Evolutionary conservation across 2,113 vertebrate genomes (phyloP), one percentile per base, ranked within the genome.

Genomic region (Dasyornis broadbenti): DNA sequence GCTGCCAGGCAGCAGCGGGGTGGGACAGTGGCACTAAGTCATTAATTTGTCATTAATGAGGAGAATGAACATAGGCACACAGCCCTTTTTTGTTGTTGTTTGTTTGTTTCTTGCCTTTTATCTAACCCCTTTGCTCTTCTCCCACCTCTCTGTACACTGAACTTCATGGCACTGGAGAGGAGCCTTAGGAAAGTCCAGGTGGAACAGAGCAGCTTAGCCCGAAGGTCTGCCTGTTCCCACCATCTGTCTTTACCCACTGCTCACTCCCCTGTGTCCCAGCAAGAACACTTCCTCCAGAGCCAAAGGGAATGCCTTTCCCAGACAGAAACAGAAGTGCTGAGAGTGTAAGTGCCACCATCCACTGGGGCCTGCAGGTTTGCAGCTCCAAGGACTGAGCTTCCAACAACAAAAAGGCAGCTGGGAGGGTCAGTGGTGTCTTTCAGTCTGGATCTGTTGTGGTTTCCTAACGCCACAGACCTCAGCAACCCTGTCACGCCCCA

Each of bases 201-300:
- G 50, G 66, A 91, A 45, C 28, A 72, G 22, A 22, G 33, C 57
- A 85, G 44, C 76, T 82, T 56, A 84, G 81, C 87, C 54, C 18
- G 6, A 65, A 89, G 73, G 57, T 76, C 16, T 92, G 53, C 42
- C 40, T 44, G 65, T 79, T 82, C 70, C 31, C 57, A 54, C 49
- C 45, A 89, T 91, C 91, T 96, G 77, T 76, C 50, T 76, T 91
- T 87, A 91, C 50, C 24, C 64, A 65, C 27, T 50, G 18, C n/a
- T 88, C 28, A 63, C 83, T 91, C 71, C 60, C 82, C 15, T 47
- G 42, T 80, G 75, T 70, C 39, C 31, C 24, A 68, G 71, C 82
- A 94, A 89, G 31, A 94, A 87, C 88, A 47, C 9, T 57, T 71
- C n/a, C 49, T 87, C 63, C 66, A 84, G 37, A 93, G 49, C 65